These are phyloP conservation scores for Tamias sibiricus DNA, from an alignment of 2,113 vertebrate species.

Conservation along the genomic window DNA sequence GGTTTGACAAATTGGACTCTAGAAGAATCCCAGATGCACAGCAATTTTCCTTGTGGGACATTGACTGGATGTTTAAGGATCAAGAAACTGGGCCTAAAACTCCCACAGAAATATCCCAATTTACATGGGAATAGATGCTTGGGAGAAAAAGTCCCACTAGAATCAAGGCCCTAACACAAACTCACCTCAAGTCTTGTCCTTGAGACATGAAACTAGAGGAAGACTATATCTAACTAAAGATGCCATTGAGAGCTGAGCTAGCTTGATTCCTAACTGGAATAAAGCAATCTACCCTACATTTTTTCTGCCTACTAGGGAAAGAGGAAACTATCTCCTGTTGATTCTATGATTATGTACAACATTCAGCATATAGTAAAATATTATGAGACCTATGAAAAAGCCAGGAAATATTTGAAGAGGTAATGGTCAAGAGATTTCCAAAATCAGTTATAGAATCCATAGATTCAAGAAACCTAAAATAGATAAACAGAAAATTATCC, in stretches of 20 bases:
- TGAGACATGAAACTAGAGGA: background rate
- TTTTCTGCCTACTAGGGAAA: background rate
- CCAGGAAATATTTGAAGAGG: background rate
- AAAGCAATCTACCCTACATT: background rate
- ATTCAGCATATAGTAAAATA: background rate
- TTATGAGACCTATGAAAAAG: background rate
- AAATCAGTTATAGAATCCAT: background rate
- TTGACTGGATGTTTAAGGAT: background rate
- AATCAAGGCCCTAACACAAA: background rate
- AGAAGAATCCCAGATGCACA: background rate
- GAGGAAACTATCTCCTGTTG: background rate
- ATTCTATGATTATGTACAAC: background rate
- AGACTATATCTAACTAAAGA: background rate
- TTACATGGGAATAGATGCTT: background rate
- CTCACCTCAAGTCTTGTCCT: background rate
- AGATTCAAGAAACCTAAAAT: background rate
- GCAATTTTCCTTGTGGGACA: background rate
- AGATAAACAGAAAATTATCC: background rate
- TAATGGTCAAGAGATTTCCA: background rate
- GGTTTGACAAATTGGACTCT: background rate
- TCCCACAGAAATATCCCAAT: background rate
- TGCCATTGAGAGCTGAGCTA: background rate
- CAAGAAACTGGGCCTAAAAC: background rate
- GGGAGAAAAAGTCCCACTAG: background rate
- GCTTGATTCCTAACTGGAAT: background rate